Evolutionary conservation across 1,140 invertebrate genomes (phyloP), one percentile per base, ranked within the genome.

Genomic region (Zaprionus ghesquierei): DNA sequence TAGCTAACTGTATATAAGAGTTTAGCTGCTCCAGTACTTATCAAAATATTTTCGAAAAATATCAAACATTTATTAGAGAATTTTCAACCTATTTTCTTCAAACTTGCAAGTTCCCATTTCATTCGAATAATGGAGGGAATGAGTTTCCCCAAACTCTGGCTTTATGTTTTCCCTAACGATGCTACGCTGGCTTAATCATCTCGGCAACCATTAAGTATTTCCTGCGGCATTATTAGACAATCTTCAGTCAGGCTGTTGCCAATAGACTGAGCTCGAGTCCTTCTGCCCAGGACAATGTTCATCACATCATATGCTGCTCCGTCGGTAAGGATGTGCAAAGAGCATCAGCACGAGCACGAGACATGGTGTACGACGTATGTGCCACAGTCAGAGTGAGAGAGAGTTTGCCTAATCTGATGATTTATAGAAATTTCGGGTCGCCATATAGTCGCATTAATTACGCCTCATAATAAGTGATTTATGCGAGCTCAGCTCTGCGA

Each of bases 401-500:
- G 78, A 68, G 78, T 84, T 79, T 84, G 77, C 77, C 78, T 87
- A 87, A 87, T 87, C 80, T 87, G 81, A 78, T 87, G 82, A 87
- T 87, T 87, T 87, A 87, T 87, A 78, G 75, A 85, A 81, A 81
- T 81, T 87, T 81, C 76, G 81, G 82, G 80, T 87, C 77, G 82
- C 81, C 79, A 84, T 80, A 81, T 75, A 81, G 79, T 81, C 79
- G 79, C 80, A 87, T 87, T 87, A 82, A 87, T 87, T 87, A 87
- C 80, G 82, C 77, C 79, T 84, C 80, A 87, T 87, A 87, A 87
- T 87, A 81, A 84, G 82, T 87, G 82, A 87, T 87, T 87, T 87
- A 87, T 87, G 82, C 66, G 61, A 49, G 77, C 71, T 77, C 77
- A 78, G 79, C 68, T 74, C 70, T 60, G 41, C n/a, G 41, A n/a